phyloP scores from a whole-genome alignment of 1,140 invertebrate genomes.

The Polypedilum pembai region DNA sequence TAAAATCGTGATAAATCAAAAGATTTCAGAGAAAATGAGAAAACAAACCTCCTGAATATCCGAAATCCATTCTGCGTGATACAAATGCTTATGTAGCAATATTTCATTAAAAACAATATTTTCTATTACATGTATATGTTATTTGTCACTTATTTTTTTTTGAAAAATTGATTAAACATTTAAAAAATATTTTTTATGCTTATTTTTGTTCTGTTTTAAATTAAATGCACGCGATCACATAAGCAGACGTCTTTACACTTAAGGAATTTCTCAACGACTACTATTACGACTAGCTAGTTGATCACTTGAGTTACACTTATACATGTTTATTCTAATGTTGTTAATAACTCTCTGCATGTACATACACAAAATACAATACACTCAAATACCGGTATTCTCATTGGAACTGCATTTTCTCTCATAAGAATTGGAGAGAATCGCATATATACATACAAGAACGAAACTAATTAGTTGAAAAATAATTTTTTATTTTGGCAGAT shows the following conservation, averaged over 20 bases:
- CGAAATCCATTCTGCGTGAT: background rate
- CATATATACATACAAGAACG: too few species aligned
- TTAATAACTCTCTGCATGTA: background rate
- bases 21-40: constrained; percentile 7
- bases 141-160: background rate
- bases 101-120: too few species aligned
- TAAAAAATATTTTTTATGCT: constrained; percentile 1
- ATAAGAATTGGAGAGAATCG: too few species aligned
- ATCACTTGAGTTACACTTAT: background rate
- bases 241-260: background rate
- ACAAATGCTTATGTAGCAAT: background rate
- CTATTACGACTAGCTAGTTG: background rate
- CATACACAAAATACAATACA: too few species aligned
- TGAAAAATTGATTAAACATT: background rate
- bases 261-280: background rate
- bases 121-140: too few species aligned
- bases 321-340: background rate
- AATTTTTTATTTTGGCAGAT: too few species aligned
- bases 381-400: too few species aligned
- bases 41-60: constrained; percentile 25
- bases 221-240: background rate
- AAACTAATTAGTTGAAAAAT: too few species aligned
- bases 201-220: constrained; percentile 2
- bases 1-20: background rate
- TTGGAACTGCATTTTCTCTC: too few species aligned